Evolutionary conservation across 2,888 invertebrate genomes (phyloP).

Genomic region (Morinoia aosen): DNA sequence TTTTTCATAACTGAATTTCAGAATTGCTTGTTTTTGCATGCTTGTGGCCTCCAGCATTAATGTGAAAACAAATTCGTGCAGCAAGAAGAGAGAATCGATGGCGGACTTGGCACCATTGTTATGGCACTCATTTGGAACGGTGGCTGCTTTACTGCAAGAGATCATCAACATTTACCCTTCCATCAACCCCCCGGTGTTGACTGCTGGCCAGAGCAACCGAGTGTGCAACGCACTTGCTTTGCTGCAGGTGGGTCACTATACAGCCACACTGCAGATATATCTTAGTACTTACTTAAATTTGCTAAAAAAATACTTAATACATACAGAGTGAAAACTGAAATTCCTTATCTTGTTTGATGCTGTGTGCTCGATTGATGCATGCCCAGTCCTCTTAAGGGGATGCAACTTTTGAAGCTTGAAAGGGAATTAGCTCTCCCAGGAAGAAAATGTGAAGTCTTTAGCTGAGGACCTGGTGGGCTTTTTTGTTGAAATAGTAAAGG

Average conservation of each 20-base stretch:
- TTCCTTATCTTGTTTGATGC: not conserved
- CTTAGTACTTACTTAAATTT: not conserved
- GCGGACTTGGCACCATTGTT: slow-evolving; percentile 98
- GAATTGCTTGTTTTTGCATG: not conserved
- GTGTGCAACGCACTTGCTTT: slow-evolving; percentile 98
- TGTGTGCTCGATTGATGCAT: no score
- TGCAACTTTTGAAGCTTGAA: not conserved
- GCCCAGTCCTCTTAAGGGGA: no score
- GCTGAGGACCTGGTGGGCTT: no score
- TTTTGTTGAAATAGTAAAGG: no score
- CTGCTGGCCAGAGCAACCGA: slow-evolving; percentile 97
- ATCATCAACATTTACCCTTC: slow-evolving; percentile 99
- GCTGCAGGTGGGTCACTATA: slow-evolving; percentile 75
- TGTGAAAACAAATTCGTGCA: slow-evolving; percentile 73
- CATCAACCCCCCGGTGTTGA: slow-evolving; percentile 96
- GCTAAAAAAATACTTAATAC: no score
- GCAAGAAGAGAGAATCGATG: slow-evolving; percentile 89
- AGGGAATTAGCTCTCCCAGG: not conserved
- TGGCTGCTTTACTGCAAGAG: slow-evolving; percentile 94
- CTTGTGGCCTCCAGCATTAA: slow-evolving; percentile 78
- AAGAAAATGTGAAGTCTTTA: no score
- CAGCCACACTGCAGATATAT: not conserved
- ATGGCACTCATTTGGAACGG: slow-evolving; percentile 99
- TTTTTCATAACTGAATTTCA: not conserved
- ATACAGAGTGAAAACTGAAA: no score